Evolutionary conservation across 2,888 invertebrate species (phyloP), one percentile per base, ranked within the genome.

Genomic region (Xestoiulus laeticollis): DNA sequence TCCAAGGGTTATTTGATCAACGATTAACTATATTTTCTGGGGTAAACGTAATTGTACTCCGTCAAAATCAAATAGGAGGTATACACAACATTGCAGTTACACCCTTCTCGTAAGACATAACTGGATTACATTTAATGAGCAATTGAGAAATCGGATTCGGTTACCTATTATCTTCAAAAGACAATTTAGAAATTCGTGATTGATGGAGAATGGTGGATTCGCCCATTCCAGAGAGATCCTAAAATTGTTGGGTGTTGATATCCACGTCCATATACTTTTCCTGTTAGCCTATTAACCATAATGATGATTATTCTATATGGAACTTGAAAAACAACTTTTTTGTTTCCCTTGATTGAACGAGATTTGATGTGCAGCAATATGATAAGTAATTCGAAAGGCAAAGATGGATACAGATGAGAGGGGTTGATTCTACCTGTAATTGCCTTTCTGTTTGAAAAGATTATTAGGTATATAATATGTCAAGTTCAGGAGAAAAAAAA

Each of bases 241-340:
- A 16, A 59, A 59, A 78, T 78, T 78, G 78, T 30, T 78, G 78
- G 78, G 78, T 14, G 30, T 78, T 78, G 78, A 78, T 78, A 68
- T 22, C 16, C 22, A 53, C 53, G n/a, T 38, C 38, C 22, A 68
- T 68, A 26, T 68, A 26, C 68, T 68, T 68, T 26, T 26, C 68
- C 22, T 26, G 26, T 26, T 26, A 68, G 22, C 22, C 4, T 10
- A 26, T 26, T 68, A 26, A 26, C 12, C 26, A 26, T 12, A 26
- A 0, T 68, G 26, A 8, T 68, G 68, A 8, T 26, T 26, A 19
- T 48, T 48, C 16, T 4, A 48, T 16, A 19, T 8, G 22, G 5
- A 68, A n/a, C 8, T 26, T 78, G 78, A 30, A 78, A 78, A 30
- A 78, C 14, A 30, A 26, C 30, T 78, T 30, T 30, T 30, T 3